These are phyloP conservation scores for Siniperca chuatsi DNA, from an alignment of 2,113 vertebrate species.

Conservation along the genomic window DNA sequence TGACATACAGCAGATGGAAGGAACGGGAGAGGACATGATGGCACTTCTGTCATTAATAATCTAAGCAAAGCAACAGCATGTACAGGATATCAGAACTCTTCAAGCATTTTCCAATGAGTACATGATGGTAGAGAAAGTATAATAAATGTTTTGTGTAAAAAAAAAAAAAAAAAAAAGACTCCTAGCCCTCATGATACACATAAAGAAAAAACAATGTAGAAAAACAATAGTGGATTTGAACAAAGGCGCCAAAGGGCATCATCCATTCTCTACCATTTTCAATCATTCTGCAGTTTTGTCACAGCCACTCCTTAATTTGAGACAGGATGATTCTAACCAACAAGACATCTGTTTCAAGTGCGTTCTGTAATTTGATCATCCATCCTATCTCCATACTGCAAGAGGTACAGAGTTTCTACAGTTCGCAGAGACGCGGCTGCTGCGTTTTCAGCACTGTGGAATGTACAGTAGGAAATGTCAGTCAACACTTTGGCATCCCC, in stretches of 20 bases:
- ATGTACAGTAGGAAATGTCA: constrained; percentile 57
- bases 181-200: constrained; percentile 28
- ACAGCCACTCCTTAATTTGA: neutral
- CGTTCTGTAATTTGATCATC: constrained; percentile 12
- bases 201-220: constrained; percentile 25
- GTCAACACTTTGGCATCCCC: constrained; percentile 46
- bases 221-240: constrained; percentile 49
- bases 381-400: neutral
- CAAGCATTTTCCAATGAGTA: constrained; percentile 48
- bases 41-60: constrained; percentile 62
- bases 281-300: constrained; percentile 20
- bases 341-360: constrained; percentile 38
- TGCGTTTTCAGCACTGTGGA: constrained; percentile 24
- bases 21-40: constrained; percentile 43
- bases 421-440: neutral
- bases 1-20: neutral
- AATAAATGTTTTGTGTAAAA: constrained; percentile 30
- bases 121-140: constrained; percentile 45
- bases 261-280: constrained; percentile 11
- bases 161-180: constrained; percentile 21
- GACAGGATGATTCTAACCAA: neutral
- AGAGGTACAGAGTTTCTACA: neutral
- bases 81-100: constrained; percentile 45
- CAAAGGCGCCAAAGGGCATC: constrained; percentile 24
- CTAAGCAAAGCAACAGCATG: constrained; percentile 60